Conservation (phyloP, 2,113 vertebrate species). For the Steatornis caripensis region DNA sequence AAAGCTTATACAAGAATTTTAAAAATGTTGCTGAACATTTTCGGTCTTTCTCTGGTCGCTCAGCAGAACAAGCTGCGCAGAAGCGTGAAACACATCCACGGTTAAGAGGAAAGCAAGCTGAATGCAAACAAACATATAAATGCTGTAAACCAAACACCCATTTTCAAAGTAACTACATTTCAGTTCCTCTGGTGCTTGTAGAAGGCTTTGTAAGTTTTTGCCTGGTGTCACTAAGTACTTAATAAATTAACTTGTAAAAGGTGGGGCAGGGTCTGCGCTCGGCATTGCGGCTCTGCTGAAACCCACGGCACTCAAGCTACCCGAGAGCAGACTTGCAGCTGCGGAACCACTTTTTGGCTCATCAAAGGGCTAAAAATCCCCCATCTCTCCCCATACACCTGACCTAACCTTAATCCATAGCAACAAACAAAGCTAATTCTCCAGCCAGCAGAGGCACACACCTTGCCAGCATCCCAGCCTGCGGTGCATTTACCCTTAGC, state of each 20-base stretch:
- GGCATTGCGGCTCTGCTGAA: neutral
- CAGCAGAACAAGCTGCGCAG: neutral
- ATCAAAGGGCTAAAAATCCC: neutral
- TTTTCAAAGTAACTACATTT: neutral
- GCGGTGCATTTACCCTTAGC: neutral
- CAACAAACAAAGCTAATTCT: neutral
- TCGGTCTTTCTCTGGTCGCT: neutral
- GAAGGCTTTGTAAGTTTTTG: neutral
- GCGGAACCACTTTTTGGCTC: neutral
- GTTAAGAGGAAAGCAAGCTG: neutral
- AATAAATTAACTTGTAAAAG: neutral
- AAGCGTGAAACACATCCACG: fast-evolving
- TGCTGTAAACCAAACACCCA: neutral
- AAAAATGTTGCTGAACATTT: neutral
- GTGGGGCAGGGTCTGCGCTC: neutral
- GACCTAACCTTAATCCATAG: neutral
- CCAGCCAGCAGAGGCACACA: neutral
- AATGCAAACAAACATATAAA: neutral
- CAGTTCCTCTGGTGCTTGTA: neutral
- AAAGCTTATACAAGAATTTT: neutral
- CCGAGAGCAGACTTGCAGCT: neutral
- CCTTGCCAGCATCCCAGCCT: neutral
- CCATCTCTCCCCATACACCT: neutral
- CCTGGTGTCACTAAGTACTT: neutral
- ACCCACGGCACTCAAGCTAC: neutral